Evolutionary conservation across 1,140 invertebrate species (phyloP), one percentile per base, ranked within the genome.

Genomic region (Megalonaias nervosa): DNA sequence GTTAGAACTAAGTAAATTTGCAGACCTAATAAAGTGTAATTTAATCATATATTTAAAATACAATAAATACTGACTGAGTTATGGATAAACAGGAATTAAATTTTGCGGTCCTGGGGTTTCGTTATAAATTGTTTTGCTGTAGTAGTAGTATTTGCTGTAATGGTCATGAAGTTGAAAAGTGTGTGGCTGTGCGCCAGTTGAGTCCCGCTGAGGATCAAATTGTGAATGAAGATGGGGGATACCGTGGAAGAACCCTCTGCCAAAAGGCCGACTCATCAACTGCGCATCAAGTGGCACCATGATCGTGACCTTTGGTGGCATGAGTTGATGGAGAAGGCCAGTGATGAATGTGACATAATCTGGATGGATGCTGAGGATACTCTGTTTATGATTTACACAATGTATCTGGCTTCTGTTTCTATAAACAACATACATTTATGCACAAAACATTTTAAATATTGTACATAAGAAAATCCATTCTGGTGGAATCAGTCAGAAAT

Each of bases 311-410:
- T 94, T 77, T 99, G 97, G 96, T 99, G 97, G 96, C 94, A 98
- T 86, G 94, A 97, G 31, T 93, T 96, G 81, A 94, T 98, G 92
- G 93, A 64, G 2, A 71, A 71, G 19, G 81, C 69, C 17, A 73
- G 69, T 21, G 70, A 62, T 21, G 92, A 93, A 1, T 98, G 97
- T 91, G 94, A 95, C 83, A 96, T 96, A 0, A 96, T 97, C 83
- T 99, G 98, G 98, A 94, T 99, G 93, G 93, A 94, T 66, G 95
- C 97, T 31, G 98, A 99, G 90, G 97, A 99, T 92, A 97, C 97
- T 1, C 91, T 99, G 2, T 99, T 99, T 87, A 98, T 99, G 94
- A 92, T 99, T 1, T 99, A 99, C 89, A 99, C 98, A 1, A 97
- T 95, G 95, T 93, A 84, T 81, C 15, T 48, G 31, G 31, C 31